Conservation (phyloP, 1,140 invertebrate species). For the Eupeodes corollae region DNA sequence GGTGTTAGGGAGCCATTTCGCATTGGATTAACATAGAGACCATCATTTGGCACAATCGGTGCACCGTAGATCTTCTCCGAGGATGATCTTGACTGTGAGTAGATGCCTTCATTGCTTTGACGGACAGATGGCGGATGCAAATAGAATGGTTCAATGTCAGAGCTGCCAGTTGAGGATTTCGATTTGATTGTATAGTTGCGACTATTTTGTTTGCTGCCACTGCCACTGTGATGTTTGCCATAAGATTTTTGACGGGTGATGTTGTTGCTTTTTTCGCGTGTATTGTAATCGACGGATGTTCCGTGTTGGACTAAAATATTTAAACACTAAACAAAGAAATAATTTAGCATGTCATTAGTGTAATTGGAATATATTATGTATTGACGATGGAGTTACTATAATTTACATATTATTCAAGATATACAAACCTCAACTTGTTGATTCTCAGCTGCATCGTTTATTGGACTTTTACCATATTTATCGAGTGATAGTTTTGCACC, state of each 20-base stretch:
- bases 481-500: conserved; percentile 67
- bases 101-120: conserved; percentile 27
- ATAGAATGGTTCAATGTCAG: conserved; percentile 54
- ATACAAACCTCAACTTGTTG: conserved; percentile 69
- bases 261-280: conserved; percentile 12
- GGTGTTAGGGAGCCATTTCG: conserved; percentile 37
- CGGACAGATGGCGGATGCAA: conserved; percentile 49
- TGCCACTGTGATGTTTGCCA: conserved; percentile 15
- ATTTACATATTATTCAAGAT: neutral
- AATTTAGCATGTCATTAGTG: neutral
- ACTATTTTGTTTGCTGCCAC: conserved; percentile 34
- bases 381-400: conserved; percentile 1
- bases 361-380: neutral
- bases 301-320: conserved; percentile 64
- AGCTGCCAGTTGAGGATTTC: conserved; percentile 33
- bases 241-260: conserved; percentile 19
- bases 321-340: conserved; percentile 47
- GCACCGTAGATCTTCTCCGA: conserved; percentile 35
- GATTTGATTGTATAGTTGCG: conserved; percentile 35
- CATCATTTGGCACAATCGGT: conserved; percentile 54
- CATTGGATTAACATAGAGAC: conserved; percentile 72
- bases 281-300: conserved; percentile 49
- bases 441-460: conserved; percentile 81
- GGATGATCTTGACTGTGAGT: conserved; percentile 30
- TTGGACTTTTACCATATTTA: conserved; percentile 74